phyloP scores from a whole-genome alignment of 2,113 vertebrate species.

The Crypturellus undulatus region DNA sequence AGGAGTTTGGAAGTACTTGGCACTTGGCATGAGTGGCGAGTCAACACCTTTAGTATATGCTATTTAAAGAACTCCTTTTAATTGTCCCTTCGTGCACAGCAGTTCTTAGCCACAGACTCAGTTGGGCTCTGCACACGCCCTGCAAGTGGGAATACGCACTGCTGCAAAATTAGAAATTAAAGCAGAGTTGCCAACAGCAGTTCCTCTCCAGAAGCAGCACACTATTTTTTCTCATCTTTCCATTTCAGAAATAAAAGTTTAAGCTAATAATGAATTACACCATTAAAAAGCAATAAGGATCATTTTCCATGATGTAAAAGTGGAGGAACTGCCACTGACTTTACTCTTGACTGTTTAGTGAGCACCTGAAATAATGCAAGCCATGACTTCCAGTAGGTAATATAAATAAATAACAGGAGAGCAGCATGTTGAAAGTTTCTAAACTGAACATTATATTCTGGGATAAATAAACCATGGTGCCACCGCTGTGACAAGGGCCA shows the following conservation, averaged over 20 bases:
- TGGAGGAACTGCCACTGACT: neutral
- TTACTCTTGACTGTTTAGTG: neutral
- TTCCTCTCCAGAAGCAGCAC: neutral
- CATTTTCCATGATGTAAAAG: neutral
- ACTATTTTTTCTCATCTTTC: neutral
- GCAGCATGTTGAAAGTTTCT: neutral
- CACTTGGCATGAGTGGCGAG: neutral
- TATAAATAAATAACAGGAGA: neutral
- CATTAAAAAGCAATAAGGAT: neutral
- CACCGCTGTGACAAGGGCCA: neutral
- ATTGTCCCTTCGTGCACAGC: neutral
- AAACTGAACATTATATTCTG: neutral
- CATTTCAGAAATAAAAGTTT: neutral
- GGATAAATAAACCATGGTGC: neutral
- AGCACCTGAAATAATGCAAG: conserved; percentile 18
- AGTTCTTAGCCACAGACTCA: neutral
- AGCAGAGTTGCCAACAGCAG: neutral
- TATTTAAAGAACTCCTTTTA: neutral
- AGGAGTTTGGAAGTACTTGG: neutral
- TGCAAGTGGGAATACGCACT: neutral
- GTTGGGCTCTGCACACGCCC: neutral
- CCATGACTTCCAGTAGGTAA: neutral
- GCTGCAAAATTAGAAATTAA: neutral
- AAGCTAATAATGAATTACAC: conserved; percentile 12
- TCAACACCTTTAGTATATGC: neutral